Evolutionary conservation across 2,888 invertebrate genomes (phyloP).

Genomic region (Cryptocheilus praepositus): DNA sequence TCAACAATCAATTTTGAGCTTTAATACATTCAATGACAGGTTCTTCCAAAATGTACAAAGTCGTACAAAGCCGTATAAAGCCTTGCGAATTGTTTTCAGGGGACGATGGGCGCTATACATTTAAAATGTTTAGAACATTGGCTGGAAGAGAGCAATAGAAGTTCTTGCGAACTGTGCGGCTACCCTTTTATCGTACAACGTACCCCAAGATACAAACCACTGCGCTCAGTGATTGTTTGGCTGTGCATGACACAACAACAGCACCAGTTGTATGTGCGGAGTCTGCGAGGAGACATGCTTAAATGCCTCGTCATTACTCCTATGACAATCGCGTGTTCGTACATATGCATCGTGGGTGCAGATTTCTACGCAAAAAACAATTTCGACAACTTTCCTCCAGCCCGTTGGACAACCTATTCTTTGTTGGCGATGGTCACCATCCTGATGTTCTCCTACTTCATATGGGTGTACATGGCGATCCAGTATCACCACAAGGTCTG

Average conservation of each 20-base stretch:
- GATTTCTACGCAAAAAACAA: conserved; percentile 76
- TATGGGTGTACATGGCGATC: conserved; percentile 76
- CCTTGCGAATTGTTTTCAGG: conserved; percentile 72
- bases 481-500: conserved; percentile 76
- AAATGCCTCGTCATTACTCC: conserved; percentile 79
- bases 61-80: no score
- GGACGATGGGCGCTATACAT: conserved; percentile 85
- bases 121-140: conserved; percentile 85
- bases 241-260: conserved; percentile 71
- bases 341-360: conserved; percentile 76
- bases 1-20: no score
- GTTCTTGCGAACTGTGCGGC: conserved; percentile 85
- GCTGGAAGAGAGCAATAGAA: conserved; percentile 84
- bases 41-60: background rate
- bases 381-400: conserved; percentile 75
- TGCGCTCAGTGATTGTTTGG: conserved; percentile 77
- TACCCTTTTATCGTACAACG: conserved; percentile 81
- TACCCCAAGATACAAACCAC: conserved; percentile 79
- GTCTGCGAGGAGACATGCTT: conserved; percentile 76
- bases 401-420: conserved; percentile 76
- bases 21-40: no score
- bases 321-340: conserved; percentile 76
- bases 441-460: conserved; percentile 76
- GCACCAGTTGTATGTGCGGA: conserved; percentile 65
- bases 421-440: conserved; percentile 75